phyloP scores from a whole-genome alignment of 2,797 vertebrate species.

The Nannoperca obscura region DNA sequence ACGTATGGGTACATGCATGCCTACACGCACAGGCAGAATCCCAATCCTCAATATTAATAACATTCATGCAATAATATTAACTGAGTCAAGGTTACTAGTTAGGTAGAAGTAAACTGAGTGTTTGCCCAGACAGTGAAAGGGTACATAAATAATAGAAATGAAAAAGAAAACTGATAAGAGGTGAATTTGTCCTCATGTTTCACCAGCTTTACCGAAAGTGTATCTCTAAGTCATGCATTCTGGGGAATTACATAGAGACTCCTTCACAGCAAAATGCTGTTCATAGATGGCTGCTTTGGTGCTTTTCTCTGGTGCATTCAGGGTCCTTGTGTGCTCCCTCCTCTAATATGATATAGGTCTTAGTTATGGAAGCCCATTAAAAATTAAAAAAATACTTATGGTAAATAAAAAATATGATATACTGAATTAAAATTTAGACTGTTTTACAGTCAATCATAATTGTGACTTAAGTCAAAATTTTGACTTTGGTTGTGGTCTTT shows the following conservation, averaged over 20 bases:
- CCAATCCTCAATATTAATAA: background rate
- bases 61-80: background rate
- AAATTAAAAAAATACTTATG: background rate
- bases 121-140: background rate
- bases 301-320: constrained; percentile 12
- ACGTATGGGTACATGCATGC: background rate
- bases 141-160: background rate
- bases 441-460: background rate
- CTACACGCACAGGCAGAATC: background rate
- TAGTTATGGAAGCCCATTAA: constrained; percentile 4
- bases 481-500: background rate
- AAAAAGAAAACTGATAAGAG: background rate
- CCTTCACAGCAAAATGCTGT: background rate
- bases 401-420: background rate
- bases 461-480: background rate
- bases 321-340: background rate
- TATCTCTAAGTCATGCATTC: background rate
- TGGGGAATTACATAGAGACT: background rate
- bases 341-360: background rate
- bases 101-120: background rate
- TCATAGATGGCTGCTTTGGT: constrained; percentile 15
- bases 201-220: background rate
- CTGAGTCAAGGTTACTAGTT: background rate
- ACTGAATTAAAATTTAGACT: background rate
- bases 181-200: background rate